phyloP scores from a whole-genome alignment of 2,113 vertebrate species.

The Phainopepla nitens region DNA sequence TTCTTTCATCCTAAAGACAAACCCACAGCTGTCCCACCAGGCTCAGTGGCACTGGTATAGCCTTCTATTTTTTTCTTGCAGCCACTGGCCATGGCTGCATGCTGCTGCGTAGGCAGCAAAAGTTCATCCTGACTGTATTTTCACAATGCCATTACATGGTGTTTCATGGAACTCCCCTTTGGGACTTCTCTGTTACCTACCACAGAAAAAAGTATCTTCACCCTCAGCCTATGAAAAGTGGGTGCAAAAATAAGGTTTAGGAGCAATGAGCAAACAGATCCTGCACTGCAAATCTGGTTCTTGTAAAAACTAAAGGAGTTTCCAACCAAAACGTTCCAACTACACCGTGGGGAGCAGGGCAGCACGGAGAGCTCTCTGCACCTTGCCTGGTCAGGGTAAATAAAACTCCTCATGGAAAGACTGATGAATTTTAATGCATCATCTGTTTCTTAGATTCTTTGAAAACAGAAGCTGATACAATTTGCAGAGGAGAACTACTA shows the following conservation, averaged over 20 bases:
- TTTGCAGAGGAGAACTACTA: background rate
- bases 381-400: background rate
- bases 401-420: background rate
- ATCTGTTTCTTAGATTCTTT: background rate
- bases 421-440: background rate
- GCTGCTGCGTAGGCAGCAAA: background rate
- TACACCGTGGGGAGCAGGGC: rapidly evolving
- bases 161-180: background rate
- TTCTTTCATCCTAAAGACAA: background rate
- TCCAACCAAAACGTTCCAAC: background rate
- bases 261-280: background rate
- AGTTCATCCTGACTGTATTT: background rate
- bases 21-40: background rate
- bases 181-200: background rate
- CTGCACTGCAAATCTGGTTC: background rate
- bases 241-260: background rate
- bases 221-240: background rate
- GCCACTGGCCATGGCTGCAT: background rate
- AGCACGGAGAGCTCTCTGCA: background rate
- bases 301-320: background rate
- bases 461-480: background rate
- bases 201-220: background rate
- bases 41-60: background rate
- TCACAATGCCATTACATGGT: background rate
- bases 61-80: background rate